phyloP scores from a whole-genome alignment of 2,113 vertebrate genomes.

The Phoenicopterus ruber region DNA sequence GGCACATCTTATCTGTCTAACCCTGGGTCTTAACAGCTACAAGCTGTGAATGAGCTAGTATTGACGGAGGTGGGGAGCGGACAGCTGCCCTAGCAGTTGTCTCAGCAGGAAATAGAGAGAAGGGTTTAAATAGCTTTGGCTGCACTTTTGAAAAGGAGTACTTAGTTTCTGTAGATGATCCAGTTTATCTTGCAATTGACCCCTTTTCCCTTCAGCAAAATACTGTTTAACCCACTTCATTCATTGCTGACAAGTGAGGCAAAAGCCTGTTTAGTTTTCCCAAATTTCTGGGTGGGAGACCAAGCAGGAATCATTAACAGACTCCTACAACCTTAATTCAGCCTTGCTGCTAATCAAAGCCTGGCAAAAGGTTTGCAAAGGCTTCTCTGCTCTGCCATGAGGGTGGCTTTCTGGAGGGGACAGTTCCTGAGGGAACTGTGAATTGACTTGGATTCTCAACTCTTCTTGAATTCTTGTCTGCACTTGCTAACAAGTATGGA shows the following conservation, averaged over 20 bases:
- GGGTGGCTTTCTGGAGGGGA: neutral
- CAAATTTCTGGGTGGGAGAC: neutral
- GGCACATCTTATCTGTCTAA: neutral
- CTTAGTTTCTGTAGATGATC: constrained; percentile 8
- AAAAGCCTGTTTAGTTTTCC: neutral
- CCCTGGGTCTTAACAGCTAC: neutral
- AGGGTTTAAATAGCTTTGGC: constrained; percentile 20
- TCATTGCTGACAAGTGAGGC: neutral
- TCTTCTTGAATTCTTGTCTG: neutral
- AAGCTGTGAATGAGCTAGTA: neutral
- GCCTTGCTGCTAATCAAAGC: neutral
- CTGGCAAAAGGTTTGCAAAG: neutral
- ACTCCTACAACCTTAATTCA: neutral
- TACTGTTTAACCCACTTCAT: neutral
- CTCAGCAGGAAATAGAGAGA: neutral
- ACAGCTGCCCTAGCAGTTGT: constrained; percentile 4
- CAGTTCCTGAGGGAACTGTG: neutral
- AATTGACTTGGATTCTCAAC: neutral
- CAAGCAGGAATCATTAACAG: neutral
- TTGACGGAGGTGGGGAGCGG: neutral
- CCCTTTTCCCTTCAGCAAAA: neutral
- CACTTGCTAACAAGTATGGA: neutral
- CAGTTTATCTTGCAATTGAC: constrained; percentile 18
- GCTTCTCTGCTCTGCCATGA: neutral
- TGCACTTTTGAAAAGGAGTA: neutral